Conservation (phyloP, 2,113 vertebrate species). For the Phaetusa simplex region DNA sequence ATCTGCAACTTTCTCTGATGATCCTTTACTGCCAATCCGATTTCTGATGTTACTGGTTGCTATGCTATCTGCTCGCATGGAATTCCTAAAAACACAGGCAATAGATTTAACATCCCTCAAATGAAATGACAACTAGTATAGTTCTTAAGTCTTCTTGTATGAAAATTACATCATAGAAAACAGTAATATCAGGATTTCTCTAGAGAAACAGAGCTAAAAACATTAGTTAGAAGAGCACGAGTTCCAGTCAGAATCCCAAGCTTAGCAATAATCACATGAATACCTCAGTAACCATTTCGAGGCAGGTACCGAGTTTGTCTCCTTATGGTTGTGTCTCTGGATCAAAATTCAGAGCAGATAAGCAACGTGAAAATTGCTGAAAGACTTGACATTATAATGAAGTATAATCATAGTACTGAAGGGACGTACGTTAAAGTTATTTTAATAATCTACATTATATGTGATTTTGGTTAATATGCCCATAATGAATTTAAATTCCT, state of each 20-base stretch:
- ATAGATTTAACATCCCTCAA: background rate
- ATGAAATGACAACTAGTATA: background rate
- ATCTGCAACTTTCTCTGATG: conserved; percentile 84
- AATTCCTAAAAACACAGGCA: conserved; percentile 71
- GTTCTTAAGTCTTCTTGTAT: background rate
- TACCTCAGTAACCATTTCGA: background rate
- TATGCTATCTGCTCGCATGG: conserved; percentile 79
- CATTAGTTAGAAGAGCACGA: background rate
- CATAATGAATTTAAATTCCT: background rate
- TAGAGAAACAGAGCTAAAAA: background rate
- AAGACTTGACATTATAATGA: background rate
- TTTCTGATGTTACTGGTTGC: conserved; percentile 83
- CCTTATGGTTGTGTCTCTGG: background rate
- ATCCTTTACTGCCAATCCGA: conserved; percentile 85
- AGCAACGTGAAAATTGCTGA: background rate
- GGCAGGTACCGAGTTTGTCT: background rate
- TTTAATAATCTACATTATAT: background rate
- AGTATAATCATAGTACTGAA: background rate
- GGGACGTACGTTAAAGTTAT: background rate
- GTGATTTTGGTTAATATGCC: background rate
- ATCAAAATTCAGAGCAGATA: background rate
- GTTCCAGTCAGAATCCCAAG: background rate
- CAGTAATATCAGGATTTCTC: background rate
- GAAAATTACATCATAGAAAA: background rate
- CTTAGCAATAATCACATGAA: background rate